phyloP scores from a whole-genome alignment of 2,113 vertebrate genomes.

The Zosterops borbonicus region DNA sequence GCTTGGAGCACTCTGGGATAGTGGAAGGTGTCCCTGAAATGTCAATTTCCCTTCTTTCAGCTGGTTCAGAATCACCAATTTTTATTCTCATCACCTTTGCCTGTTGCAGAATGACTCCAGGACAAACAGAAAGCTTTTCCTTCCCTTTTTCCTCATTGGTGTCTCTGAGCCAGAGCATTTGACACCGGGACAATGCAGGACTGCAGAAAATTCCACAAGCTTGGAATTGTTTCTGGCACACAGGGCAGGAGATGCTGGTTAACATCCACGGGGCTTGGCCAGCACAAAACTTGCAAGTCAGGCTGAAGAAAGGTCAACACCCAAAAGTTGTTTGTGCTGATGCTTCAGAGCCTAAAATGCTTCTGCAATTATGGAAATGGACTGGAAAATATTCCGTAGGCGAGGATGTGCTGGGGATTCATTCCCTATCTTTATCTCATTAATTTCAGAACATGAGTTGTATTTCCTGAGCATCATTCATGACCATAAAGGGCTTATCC shows the following conservation, averaged over 20 bases:
- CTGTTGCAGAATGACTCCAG: neutral
- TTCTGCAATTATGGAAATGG: neutral
- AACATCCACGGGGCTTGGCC: neutral
- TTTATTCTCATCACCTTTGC: neutral
- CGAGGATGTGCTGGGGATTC: neutral
- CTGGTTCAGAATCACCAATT: too few relatives aligned
- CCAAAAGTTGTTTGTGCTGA: neutral
- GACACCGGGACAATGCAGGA: fast-evolving
- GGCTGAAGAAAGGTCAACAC: neutral
- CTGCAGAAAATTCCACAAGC: neutral
- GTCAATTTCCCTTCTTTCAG: neutral
- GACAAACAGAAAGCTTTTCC: neutral
- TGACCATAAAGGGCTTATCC: neutral
- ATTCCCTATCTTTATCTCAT: neutral
- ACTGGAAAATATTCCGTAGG: neutral
- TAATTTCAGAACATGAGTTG: neutral
- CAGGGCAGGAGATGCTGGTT: neutral
- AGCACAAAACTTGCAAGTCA: neutral
- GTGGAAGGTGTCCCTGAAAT: neutral
- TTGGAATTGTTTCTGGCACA: neutral
- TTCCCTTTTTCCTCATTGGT: neutral
- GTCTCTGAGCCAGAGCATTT: neutral
- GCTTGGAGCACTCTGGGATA: neutral
- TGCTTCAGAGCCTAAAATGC: neutral
- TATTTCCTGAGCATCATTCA: neutral